Percentiles rank a stretch among this genome's conserved stretches.
phyloP scores from a whole-genome alignment of 2,797 vertebrate genomes.

The Ciconia nigra region DNA sequence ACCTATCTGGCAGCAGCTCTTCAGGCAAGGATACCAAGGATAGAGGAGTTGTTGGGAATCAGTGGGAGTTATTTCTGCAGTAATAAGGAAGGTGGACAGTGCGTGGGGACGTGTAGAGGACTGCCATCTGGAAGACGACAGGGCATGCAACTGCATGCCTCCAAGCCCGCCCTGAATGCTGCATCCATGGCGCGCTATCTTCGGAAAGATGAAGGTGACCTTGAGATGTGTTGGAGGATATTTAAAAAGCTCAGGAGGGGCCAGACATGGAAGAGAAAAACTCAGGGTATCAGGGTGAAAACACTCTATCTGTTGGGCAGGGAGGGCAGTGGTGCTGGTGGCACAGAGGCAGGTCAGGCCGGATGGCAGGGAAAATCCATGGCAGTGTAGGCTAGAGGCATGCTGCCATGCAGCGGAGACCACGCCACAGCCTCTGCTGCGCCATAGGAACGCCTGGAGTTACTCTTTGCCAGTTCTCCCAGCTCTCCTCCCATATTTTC shows the following conservation, averaged over 20 bases:
- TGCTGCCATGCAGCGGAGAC: rapidly evolving
- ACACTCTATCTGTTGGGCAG: background rate
- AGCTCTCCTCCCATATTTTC: background rate
- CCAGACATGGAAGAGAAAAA: background rate
- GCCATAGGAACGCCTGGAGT: too few species aligned
- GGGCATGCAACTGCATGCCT: background rate
- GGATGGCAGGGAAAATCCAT: background rate
- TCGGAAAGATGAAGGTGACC: background rate
- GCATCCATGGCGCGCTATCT: background rate
- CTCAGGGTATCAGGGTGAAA: background rate
- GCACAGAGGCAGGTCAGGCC: background rate
- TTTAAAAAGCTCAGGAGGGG: background rate
- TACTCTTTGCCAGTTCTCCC: background rate
- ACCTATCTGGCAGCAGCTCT: background rate
- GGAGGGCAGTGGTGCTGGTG: background rate
- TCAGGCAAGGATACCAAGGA: background rate
- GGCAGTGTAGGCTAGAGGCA: background rate
- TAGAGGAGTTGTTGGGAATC: background rate
- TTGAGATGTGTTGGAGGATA: background rate
- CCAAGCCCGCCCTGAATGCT: background rate
- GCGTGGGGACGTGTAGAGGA: background rate
- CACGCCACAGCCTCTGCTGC: rapidly evolving
- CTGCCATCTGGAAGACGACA: background rate
- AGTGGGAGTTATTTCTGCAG: background rate
- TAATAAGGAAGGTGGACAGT: background rate